These are phyloP conservation scores for Apodemia mormo DNA, from an alignment of 2,888 invertebrate species.

Conservation along the genomic window DNA sequence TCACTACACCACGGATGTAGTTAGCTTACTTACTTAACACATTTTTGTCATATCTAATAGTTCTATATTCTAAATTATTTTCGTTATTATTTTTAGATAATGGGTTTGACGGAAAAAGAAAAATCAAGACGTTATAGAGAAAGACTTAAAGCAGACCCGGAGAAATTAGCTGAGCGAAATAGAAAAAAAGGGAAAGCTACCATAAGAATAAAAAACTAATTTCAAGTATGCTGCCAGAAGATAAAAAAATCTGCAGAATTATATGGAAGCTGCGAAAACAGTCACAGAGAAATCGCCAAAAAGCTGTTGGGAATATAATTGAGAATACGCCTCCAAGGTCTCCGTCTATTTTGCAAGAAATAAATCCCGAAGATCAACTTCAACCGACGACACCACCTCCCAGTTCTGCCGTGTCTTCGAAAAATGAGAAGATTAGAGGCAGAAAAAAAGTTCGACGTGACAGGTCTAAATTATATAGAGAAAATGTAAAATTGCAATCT, in stretches of 20 bases:
- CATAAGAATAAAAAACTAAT: constrained; percentile 1
- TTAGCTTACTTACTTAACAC: no score
- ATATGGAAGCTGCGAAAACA: constrained; percentile 19
- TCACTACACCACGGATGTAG: no score
- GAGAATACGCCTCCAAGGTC: no score
- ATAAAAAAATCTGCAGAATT: constrained; percentile 18
- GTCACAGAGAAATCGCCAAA: constrained; percentile 9
- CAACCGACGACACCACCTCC: no score
- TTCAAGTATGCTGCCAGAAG: constrained; percentile 13
- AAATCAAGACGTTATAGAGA: constrained; percentile 23
- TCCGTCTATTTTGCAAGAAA: no score
- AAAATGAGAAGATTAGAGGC: constrained; percentile 14
- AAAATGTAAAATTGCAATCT: constrained; percentile 16
- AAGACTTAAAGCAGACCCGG: constrained; percentile 28
- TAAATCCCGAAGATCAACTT: no score
- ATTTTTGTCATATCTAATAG: no score
- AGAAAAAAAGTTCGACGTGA: constrained; percentile 18
- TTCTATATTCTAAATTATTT: no score
- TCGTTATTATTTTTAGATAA: not conserved
- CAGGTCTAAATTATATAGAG: constrained; percentile 17
- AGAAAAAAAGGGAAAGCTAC: not conserved
- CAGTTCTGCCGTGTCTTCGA: not conserved
- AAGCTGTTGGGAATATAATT: constrained; percentile 1
- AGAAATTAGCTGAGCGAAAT: constrained; percentile 20
- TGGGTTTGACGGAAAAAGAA: constrained; percentile 25